Conservation (phyloP, 2,113 vertebrate species). For the Stegostoma tigrinum region DNA sequence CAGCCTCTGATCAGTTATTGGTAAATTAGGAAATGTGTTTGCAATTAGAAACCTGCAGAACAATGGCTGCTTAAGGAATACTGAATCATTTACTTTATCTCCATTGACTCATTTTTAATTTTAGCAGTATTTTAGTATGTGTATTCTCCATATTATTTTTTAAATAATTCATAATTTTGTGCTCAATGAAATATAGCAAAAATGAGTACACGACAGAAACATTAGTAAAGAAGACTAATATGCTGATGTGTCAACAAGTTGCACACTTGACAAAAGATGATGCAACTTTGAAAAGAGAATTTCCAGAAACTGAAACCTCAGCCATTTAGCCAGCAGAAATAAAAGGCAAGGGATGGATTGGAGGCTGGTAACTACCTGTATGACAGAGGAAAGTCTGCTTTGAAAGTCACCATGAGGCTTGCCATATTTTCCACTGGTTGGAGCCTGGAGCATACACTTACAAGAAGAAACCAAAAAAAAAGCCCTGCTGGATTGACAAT, state of each 20-base stretch:
- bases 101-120: not conserved
- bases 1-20: not conserved
- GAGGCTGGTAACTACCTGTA: not conserved
- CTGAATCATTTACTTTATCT: not conserved
- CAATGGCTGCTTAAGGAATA: not conserved
- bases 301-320: not conserved
- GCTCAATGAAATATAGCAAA: not conserved
- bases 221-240: not conserved
- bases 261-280: not conserved
- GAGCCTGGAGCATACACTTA: not conserved
- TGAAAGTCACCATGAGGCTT: not conserved
- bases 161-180: not conserved
- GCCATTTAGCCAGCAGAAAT: not conserved
- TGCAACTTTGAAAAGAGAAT: not conserved
- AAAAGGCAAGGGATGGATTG: not conserved
- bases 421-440: slow-evolving; percentile 1
- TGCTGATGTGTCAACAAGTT: not conserved
- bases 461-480: not conserved
- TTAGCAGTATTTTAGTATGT: not conserved
- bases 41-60: not conserved
- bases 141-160: not conserved
- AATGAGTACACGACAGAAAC: not conserved
- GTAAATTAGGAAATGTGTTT: not conserved
- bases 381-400: too few relatives aligned
- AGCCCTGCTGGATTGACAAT: not conserved